Base-by-base conservation (phyloP, 35 echinoderm and acorn worm genomes). In the Eucidaris tribuloides region DNA sequence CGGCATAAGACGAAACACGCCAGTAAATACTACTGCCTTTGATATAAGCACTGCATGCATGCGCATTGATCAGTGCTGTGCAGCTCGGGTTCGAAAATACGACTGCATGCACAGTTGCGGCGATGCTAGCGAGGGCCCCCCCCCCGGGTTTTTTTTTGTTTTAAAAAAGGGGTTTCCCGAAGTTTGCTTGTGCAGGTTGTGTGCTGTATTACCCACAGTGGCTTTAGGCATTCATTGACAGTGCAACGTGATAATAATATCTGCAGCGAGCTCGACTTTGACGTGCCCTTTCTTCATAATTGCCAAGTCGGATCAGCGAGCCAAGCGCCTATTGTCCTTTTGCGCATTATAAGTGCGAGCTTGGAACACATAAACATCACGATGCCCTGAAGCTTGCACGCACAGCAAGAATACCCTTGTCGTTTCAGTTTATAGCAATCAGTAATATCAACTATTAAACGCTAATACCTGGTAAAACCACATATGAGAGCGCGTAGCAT, bases 11-110 rank as follows among this genome's bases (percentile, higher is more conserved):
- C 22, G 38, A 20, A 33, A 74, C 44, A 74, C 37, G 68, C 29
- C 25, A 74, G 22, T 20, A 74, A n/a, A n/a, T 24, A 74, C 68
- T 42, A 13, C 35, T 74, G 24, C 68, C 35, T 35, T 74, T 33
- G 44, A 74, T 74, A 40, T n/a, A n/a, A n/a, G n/a, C n/a, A n/a
- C n/a, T 42, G 68, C 68, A 74, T 74, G 68, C 68, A 74, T 22
- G 68, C 68, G 68, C 68, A 74, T 74, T 44, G 68, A 19, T 27
- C n/a, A 74, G 38, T 40, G 44, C 24, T 74, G 38, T 40, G 44
- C 68, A 74, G 68, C 57, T 29, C 57, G 22, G 37, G 35, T 42
- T 74, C 25, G 44, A 33, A n/a, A 74, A 33, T 42, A 40, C 29
- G 68, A 22, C 35, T 9, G 48, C n/a, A 74, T 74, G 68, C 24